Percentiles rank a stretch among this genome's conserved stretches.
phyloP scores from a whole-genome alignment of 2,113 vertebrate species.

The Excalfactoria chinensis region DNA sequence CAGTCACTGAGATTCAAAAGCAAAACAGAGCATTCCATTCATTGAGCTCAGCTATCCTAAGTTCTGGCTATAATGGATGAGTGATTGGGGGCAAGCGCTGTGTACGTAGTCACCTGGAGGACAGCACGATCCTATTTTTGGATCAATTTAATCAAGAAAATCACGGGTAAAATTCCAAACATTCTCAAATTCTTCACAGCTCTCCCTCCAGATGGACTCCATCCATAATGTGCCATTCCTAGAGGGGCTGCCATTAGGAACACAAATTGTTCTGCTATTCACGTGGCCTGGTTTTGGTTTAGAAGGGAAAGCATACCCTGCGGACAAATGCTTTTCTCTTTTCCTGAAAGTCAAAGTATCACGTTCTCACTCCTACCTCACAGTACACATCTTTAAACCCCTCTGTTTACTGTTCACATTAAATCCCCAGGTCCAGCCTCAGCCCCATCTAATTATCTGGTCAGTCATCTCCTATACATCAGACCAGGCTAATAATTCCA shows the following conservation, averaged over 20 bases:
- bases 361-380: background rate
- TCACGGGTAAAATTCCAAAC: background rate
- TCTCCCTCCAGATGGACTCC: background rate
- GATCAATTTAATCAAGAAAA: background rate
- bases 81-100: background rate
- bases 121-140: background rate
- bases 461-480: background rate
- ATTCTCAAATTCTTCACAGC: background rate
- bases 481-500: background rate
- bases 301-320: background rate
- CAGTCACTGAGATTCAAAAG: background rate
- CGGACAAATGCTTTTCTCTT: background rate
- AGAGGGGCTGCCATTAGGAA: background rate
- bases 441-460: background rate
- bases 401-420: background rate
- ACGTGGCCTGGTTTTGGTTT: background rate
- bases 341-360: rapidly evolving
- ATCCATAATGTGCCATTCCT: rapidly evolving
- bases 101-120: background rate
- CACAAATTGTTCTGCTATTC: background rate
- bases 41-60: background rate
- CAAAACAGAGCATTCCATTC: background rate
- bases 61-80: background rate
- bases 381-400: background rate
- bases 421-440: background rate